Evolutionary conservation across 2,797 vertebrate species (phyloP), one percentile per base, ranked within the genome.

Genomic region (Sebastes reedi): DNA sequence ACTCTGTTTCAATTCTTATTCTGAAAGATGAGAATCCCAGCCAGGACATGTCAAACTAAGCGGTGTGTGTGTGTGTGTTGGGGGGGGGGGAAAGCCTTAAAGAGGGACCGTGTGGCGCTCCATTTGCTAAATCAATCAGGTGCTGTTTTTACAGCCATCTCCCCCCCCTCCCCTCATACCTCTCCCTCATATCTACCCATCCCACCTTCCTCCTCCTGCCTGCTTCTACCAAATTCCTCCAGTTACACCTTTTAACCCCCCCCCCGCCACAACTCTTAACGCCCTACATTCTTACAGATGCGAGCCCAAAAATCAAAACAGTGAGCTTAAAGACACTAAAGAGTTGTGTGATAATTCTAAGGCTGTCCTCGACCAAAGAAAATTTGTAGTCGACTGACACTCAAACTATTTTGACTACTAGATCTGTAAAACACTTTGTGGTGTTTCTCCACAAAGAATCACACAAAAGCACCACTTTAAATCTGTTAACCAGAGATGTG

Each of bases 121-220:
- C 95, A 94, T 95, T 96, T 97, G 96, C 94, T 95, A 97, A 96
- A 96, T 95, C 95, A 96, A 96, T 96, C 94, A 96, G 93, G 90
- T 88, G 90, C 85, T 95, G 94, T 96, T 96, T 97, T 95, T 90
- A 96, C 94, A 96, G 92, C 92, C 85, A 90, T 75, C 82, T 74
- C 82, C 79, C 79, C 78, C 79, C 65, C 34, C 42, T 42, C 13
- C 79, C 79, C 67, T 66, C 29, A 67, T 30, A 36, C 22, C 78
- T 30, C 81, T 60, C 67, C 55, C 85, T 67, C 75, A 65, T 72
- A 87, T 84, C 88, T 81, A 80, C 87, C 84, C 90, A 86, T 81
- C 90, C 93, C 78, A 83, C 86, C 90, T 87, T 90, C 82, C 60
- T 79, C 79, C 82, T 68, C 59, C 77, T 75, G 42, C 65, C 59